Evolutionary conservation across 2,888 invertebrate species (phyloP), one percentile per base, ranked within the genome.

Genomic region (Agrotis puta): DNA sequence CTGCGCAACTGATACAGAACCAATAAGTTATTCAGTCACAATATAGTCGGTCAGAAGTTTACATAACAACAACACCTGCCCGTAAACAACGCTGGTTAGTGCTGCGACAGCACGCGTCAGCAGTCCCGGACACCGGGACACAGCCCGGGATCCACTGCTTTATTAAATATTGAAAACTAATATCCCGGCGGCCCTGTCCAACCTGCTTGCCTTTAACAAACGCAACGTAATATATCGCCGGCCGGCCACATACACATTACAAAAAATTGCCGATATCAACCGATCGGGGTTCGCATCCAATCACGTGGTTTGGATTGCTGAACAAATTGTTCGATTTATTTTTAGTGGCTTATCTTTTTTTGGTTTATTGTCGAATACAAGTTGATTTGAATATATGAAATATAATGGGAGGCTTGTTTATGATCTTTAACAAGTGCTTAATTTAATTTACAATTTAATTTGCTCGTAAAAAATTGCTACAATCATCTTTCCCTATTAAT

Each of bases 101-200:
- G 83, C 81, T 81, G 85, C 64, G 81, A 77, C 82, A 84, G 81
- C 79, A 70, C 76, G 79, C 75, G 82, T 79, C 81, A 77, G 82
- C 85, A 78, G 80, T 73, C 80, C 56, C 54, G 53, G 56, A 54
- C 64, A 11, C 64, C 61, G 47, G 53, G 64, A 50, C 82, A 20
- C 57, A 27, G 65, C 63, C 56, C 76, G 74, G 78, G 68, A 71
- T 67, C 68, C 53, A 43, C 66, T 63, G 83, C 83, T 84, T 83
- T 85, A 88, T 85, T 85, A 81, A 84, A 86, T 84, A 84, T 86
- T 84, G 73, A 79, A 84, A 86, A 78, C 79, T 79, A 87, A 85
- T 87, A 85, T 85, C 72, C 76, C 67, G 59, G 66, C 69, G 57
- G 68, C 70, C 70, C 74, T 73, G 77, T 69, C 77, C 74, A 39